A percentile compares a stretch with the other conserved stretches of the same genome.
These are phyloP conservation scores for Cosmia trapezina DNA, from an alignment of 2,888 invertebrate species.

Conservation along the genomic window DNA sequence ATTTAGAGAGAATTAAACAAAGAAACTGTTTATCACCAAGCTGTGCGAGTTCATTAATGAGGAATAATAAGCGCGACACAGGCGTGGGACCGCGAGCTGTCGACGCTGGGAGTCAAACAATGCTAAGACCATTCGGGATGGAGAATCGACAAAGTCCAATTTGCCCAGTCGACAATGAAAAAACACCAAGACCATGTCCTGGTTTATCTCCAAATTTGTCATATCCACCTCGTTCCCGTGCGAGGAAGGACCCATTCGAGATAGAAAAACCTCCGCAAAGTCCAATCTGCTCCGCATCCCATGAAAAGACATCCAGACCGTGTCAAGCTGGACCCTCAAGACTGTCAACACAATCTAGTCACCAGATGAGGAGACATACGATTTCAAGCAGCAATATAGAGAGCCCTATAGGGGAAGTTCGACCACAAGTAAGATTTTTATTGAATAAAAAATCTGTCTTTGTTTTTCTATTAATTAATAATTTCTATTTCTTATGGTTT, in stretches of 20 bases:
- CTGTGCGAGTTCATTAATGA: slow-evolving; percentile 27
- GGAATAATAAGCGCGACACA: slow-evolving; percentile 52
- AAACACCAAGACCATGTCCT: slow-evolving; percentile 2
- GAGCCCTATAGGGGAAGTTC: slow-evolving; percentile 24
- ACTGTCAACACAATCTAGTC: background rate
- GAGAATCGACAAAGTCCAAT: background rate
- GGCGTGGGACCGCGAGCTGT: slow-evolving; percentile 60
- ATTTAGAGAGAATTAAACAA: slow-evolving; percentile 71
- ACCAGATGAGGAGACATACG: slow-evolving; percentile 11
- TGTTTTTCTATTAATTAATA: too few relatives aligned
- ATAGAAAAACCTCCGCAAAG: background rate
- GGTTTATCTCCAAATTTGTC: slow-evolving; percentile 1
- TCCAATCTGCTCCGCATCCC: slow-evolving; percentile 5
- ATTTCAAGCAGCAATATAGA: slow-evolving; percentile 19
- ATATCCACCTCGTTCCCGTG: background rate
- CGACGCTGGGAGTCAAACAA: slow-evolving; percentile 70
- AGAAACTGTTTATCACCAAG: slow-evolving; percentile 59
- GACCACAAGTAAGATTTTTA: slow-evolving; percentile 41
- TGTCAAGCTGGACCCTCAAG: background rate
- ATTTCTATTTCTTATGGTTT: too few relatives aligned
- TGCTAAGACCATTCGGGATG: slow-evolving; percentile 34
- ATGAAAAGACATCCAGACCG: slow-evolving; percentile 5
- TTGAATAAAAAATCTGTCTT: background rate
- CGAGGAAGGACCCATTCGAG: background rate
- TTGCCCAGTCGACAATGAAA: slow-evolving; percentile 10